Conservation (phyloP, 2,888 invertebrate species). For the Lomographa bimaculata region DNA sequence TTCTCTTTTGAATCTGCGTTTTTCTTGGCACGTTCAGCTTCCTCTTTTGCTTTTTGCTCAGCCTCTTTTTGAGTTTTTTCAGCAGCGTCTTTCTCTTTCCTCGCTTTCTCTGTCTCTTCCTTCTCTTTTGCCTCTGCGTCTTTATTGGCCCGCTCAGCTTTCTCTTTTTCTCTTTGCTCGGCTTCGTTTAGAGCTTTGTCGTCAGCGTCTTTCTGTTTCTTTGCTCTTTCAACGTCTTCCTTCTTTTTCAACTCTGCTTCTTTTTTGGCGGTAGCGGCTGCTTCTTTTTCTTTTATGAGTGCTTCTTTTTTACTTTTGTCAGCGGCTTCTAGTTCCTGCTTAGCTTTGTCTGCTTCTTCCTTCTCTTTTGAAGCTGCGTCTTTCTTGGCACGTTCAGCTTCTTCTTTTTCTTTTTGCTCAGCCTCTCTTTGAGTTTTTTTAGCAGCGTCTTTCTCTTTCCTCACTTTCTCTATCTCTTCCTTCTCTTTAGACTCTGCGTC, state of each 20-base stretch:
- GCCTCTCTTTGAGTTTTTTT: too few species aligned
- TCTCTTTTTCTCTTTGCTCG: conserved; percentile 4
- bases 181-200: conserved; percentile 18
- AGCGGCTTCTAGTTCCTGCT: too few species aligned
- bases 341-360: too few species aligned
- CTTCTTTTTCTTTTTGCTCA: conserved; percentile 10
- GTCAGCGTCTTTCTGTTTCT: conserved; percentile 17
- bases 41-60: too few species aligned
- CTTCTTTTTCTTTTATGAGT: too few species aligned
- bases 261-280: conserved; percentile 18
- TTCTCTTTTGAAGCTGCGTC: conserved; percentile 12
- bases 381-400: too few species aligned
- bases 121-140: conserved; percentile 9
- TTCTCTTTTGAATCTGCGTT: neutral
- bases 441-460: conserved; percentile 14
- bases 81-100: conserved; percentile 3
- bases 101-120: too few species aligned
- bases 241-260: conserved; percentile 7
- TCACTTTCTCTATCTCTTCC: conserved; percentile 14
- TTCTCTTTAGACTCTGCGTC: conserved; percentile 10
- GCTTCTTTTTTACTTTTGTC: too few species aligned
- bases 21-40: too few species aligned
- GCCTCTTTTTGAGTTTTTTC: conserved; percentile 3
- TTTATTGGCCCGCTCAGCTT: conserved; percentile 16
- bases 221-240: neutral